Evolutionary conservation across 2,797 vertebrate genomes (phyloP).

Genomic region (Melanogrammus aeglefinus): DNA sequence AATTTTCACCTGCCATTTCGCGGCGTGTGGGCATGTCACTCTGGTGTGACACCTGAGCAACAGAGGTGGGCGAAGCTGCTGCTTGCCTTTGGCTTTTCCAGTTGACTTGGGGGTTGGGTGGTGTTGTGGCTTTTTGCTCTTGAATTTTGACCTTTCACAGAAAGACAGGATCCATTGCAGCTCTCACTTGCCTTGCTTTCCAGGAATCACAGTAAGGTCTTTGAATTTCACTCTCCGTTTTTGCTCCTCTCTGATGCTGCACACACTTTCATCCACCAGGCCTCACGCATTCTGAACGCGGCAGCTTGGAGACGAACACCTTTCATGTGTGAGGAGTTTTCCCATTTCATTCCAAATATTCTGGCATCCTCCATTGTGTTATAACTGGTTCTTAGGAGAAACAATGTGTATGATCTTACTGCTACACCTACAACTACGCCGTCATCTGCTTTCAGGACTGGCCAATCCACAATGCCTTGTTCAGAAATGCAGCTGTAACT

Average conservation of each 20-base stretch:
- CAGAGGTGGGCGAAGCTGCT: constrained; percentile 2
- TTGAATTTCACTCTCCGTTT: neutral
- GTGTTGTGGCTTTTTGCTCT: neutral
- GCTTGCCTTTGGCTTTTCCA: neutral
- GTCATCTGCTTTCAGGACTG: neutral
- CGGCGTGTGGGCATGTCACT: too few species aligned
- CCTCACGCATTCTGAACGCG: neutral
- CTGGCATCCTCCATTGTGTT: neutral
- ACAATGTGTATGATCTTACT: neutral
- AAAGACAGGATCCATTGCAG: neutral
- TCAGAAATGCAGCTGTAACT: neutral
- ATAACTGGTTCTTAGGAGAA: neutral
- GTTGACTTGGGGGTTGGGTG: neutral
- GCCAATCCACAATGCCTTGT: neutral
- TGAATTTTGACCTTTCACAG: neutral
- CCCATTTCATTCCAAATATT: neutral
- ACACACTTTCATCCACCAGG: neutral
- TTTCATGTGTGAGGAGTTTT: neutral
- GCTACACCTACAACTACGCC: too few species aligned
- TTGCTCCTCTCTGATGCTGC: neutral
- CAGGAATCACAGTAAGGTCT: constrained; percentile 1
- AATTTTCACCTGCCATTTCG: neutral
- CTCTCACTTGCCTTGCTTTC: neutral
- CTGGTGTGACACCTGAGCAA: neutral
- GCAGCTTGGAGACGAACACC: neutral